Conservation (phyloP, 2,888 invertebrate species). For the Helicoverpa assulta region DNA sequence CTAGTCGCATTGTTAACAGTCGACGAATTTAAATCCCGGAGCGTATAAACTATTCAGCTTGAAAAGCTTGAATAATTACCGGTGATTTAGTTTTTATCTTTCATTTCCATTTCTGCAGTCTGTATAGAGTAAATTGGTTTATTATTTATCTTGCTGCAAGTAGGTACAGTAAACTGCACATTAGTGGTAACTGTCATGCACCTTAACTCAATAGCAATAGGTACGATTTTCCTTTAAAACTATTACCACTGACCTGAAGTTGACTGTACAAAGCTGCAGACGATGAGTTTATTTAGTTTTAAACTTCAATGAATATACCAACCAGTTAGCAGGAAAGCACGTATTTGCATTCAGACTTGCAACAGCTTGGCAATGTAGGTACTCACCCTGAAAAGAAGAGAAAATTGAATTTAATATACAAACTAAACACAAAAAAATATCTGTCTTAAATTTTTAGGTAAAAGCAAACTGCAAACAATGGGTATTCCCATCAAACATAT, state of each 20-base stretch:
- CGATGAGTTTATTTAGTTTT: not conserved
- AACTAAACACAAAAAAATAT: not conserved
- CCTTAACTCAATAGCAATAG: no score
- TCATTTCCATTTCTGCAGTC: not conserved
- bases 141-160: not conserved
- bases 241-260: no score
- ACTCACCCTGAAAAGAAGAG: slow-evolving; percentile 47
- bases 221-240: no score
- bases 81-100: slow-evolving; percentile 28
- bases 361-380: not conserved
- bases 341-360: not conserved
- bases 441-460: no score
- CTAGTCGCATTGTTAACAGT: slow-evolving; percentile 24
- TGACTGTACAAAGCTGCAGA: not conserved
- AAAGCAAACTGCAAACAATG: not conserved
- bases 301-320: slow-evolving; percentile 13
- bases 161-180: not conserved
- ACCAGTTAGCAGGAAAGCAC: not conserved
- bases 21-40: slow-evolving; percentile 19
- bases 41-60: slow-evolving; percentile 20
- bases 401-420: slow-evolving; percentile 1
- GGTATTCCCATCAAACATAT: not conserved
- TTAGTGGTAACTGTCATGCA: no score
- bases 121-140: slow-evolving; percentile 3
- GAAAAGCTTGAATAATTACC: slow-evolving; percentile 40